Conservation (phyloP, 2,888 invertebrate genomes). For the Tiphia femorata region DNA sequence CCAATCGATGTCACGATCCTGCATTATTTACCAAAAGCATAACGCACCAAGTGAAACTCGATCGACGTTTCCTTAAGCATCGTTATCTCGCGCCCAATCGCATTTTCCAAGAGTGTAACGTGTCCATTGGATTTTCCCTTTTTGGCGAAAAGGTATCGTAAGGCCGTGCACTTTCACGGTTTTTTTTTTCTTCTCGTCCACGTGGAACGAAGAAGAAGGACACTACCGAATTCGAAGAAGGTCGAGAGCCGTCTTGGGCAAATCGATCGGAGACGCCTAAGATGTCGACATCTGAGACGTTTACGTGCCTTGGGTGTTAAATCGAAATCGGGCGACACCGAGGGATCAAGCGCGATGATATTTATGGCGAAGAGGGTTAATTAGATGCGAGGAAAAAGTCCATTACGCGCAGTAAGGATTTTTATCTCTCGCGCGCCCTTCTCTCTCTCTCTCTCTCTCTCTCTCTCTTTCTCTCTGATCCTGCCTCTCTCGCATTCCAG, state of each 20-base stretch:
- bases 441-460: constrained; percentile 4
- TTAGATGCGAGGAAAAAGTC: constrained; percentile 33
- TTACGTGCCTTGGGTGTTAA: constrained; percentile 23
- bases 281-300: constrained; percentile 10
- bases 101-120: too few species aligned
- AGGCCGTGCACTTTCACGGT: background rate
- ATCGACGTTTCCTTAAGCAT: background rate
- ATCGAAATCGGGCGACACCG: constrained; percentile 32
- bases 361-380: constrained; percentile 48
- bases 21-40: too few species aligned
- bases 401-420: constrained; percentile 23
- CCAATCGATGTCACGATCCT: too few species aligned
- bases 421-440: constrained; percentile 24
- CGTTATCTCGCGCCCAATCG: background rate
- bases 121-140: background rate
- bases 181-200: background rate
- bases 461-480: constrained; percentile 20
- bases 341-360: constrained; percentile 14
- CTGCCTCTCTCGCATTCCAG: background rate
- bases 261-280: constrained; percentile 28
- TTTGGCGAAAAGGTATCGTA: background rate
- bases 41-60: too few species aligned
- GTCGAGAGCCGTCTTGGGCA: constrained; percentile 2
- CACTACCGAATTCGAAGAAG: constrained; percentile 24
- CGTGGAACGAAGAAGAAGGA: constrained; percentile 21